phyloP scores from a whole-genome alignment of 2,888 invertebrate species.

The Therioaphis trifolii region DNA sequence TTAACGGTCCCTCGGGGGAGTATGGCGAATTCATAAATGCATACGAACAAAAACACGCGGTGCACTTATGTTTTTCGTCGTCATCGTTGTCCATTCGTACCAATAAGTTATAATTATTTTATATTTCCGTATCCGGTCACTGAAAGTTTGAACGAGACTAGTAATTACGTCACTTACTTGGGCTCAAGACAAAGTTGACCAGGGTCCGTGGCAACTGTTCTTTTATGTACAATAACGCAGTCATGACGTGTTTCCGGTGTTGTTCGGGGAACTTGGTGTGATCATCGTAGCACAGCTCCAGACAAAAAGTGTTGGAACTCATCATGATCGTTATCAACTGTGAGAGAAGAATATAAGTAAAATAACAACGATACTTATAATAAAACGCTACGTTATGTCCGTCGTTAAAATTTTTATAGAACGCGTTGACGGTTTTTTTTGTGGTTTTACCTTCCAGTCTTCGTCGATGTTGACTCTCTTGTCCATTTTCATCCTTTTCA shows the following conservation, averaged over 20 bases:
- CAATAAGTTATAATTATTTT: too few species aligned
- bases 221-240: conserved; percentile 71
- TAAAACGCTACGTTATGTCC: too few species aligned
- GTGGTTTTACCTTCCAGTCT: conserved; percentile 74
- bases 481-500: conserved; percentile 72
- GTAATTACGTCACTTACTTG: conserved; percentile 71
- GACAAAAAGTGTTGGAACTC: conserved; percentile 75
- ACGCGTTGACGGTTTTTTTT: too few species aligned
- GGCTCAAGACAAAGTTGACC: conserved; percentile 72
- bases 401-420: too few species aligned
- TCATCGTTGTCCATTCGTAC: too few species aligned
- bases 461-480: conserved; percentile 71
- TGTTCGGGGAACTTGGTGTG: conserved; percentile 68
- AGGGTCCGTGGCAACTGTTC: conserved; percentile 75
- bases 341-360: background rate
- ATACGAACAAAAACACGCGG: too few species aligned
- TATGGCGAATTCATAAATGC: too few species aligned
- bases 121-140: too few species aligned
- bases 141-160: too few species aligned
- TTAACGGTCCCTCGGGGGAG: too few species aligned
- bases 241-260: conserved; percentile 71
- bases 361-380: too few species aligned
- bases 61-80: too few species aligned
- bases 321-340: conserved; percentile 74
- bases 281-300: conserved; percentile 71